phyloP scores from a whole-genome alignment of 2,888 invertebrate genomes.

The Pyrrhosoma nymphula region DNA sequence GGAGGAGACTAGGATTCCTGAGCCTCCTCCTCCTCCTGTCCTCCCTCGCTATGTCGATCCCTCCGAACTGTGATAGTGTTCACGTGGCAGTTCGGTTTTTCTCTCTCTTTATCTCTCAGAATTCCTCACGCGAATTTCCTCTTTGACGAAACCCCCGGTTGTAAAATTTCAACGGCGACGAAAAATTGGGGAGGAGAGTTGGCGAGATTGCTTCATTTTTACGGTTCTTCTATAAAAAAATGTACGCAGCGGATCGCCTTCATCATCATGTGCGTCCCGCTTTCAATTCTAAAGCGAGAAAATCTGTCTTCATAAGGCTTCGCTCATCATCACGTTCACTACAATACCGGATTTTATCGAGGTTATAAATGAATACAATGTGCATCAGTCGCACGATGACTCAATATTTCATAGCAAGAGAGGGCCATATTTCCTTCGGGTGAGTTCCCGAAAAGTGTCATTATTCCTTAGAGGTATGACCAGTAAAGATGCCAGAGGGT shows the following conservation, averaged over 20 bases:
- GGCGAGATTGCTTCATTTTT: not conserved
- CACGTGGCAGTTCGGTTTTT: not conserved
- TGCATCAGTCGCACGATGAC: too few species aligned
- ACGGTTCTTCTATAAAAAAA: not conserved
- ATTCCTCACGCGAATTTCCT: not conserved
- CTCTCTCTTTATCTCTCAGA: not conserved
- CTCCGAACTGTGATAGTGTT: not conserved
- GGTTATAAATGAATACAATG: not conserved
- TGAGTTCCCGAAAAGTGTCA: too few species aligned
- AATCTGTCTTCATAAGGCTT: not conserved
- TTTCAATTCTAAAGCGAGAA: not conserved
- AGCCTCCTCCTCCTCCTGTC: not conserved
- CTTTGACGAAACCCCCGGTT: not conserved
- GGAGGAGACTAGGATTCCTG: constrained; percentile 4
- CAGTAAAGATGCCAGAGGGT: too few species aligned
- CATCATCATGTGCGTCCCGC: not conserved
- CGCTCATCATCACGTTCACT: not conserved
- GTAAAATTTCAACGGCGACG: not conserved
- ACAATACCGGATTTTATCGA: not conserved
- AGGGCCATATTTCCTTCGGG: too few species aligned
- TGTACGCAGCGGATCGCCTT: not conserved
- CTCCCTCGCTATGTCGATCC: not conserved
- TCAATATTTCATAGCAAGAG: too few species aligned
- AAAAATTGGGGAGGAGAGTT: not conserved
- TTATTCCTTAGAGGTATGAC: too few species aligned